Evolutionary conservation across 2,888 invertebrate genomes (phyloP), one percentile per base, ranked within the genome.

Genomic region (Bimastos eiseni): DNA sequence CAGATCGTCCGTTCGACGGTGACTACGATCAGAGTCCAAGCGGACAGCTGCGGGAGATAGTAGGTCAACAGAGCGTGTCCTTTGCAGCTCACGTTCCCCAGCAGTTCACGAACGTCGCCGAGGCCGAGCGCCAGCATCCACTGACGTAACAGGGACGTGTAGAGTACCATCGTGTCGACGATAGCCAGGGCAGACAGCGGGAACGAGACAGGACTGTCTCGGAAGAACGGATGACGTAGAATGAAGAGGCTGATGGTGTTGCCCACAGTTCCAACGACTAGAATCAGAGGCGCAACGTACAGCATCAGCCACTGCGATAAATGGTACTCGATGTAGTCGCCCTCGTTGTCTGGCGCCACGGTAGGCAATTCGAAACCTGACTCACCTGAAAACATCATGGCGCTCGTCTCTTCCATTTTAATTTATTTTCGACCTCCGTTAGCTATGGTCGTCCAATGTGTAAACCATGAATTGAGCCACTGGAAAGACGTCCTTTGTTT

Each of bases 21-120:
- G 70, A 94, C 93, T 30, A 93, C 93, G 86, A 93, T 93, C 30
- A 94, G 92, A 37, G 94, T 93, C 94, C 94, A 94, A 0, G 93
- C 93, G 17, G 94, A 93, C 41, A 93, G 92, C 90, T 94, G 93
- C 4, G 93, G 91, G 15, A 93, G 92, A 33, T 92, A 92, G 89
- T 94, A 94, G 15, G 93, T 93, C 36, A 93, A 49, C 92, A 93
- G 93, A 2, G 92, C 90, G 91, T 94, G 93, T 11, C 93, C 89
- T 91, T 93, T 34, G 86, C 86, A 86, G 86, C 86, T 37, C 17
- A 86, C 86, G 86, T 1, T 0, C 4, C 86, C 86, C 36, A 86
- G 86, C 86, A 34, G 36, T 21, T 24, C 86, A 36, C 86, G 86
- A 34, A 86, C 13, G 36, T 86, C 36, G 86, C 36, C 86, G 21